phyloP scores from a whole-genome alignment of 1,140 invertebrate species.

The Galleria mellonella region DNA sequence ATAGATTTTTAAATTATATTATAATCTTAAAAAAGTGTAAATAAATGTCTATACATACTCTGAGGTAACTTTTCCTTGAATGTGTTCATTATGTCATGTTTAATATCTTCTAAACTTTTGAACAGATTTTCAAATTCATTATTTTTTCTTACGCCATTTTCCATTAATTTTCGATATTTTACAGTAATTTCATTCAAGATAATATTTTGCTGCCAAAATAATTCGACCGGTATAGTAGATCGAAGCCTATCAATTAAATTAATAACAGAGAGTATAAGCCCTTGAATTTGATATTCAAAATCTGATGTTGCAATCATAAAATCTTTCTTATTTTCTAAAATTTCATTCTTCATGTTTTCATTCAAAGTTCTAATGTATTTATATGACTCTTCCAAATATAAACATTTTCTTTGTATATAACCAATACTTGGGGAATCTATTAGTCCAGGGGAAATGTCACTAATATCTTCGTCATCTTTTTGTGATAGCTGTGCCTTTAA shows the following conservation, averaged over 20 bases:
- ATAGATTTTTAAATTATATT: neutral
- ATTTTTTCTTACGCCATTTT: constrained; percentile 21
- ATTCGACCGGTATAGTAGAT: constrained; percentile 41
- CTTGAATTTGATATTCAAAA: constrained; percentile 55
- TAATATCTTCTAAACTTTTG: constrained; percentile 31
- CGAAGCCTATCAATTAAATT: constrained; percentile 52
- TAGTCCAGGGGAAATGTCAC: constrained; percentile 45
- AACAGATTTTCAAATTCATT: constrained; percentile 18
- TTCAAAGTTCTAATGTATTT: constrained; percentile 52
- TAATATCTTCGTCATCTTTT: constrained; percentile 42
- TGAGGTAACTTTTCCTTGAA: constrained; percentile 1
- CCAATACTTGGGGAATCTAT: constrained; percentile 17
- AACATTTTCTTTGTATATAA: constrained; percentile 43
- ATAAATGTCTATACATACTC: neutral
- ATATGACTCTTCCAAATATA: constrained; percentile 57
- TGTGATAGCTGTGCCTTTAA: constrained; percentile 38
- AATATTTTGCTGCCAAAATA: constrained; percentile 61
- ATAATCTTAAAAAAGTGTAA: neutral
- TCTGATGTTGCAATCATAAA: constrained; percentile 31
- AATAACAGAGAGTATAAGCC: constrained; percentile 36
- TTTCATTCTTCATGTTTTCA: constrained; percentile 60
- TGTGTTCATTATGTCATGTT: constrained; percentile 27
- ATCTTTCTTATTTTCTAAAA: constrained; percentile 47
- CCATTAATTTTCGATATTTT: constrained; percentile 49
- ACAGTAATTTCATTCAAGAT: constrained; percentile 34